Evolutionary conservation across 2,888 invertebrate genomes (phyloP).

Genomic region (Neoaliturus tenellus): DNA sequence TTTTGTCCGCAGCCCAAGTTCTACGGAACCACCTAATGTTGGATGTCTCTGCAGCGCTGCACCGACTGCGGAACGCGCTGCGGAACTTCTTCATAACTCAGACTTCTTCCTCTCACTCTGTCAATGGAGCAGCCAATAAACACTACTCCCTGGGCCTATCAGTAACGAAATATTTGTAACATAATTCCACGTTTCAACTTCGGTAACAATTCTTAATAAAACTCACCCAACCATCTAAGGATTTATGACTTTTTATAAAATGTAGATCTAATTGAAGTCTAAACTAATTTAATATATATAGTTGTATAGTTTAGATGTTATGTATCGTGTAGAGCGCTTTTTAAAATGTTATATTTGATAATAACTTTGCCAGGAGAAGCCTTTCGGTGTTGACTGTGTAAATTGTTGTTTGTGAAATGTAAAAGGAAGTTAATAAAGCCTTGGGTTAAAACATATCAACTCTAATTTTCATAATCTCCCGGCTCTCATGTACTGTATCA

Average conservation of each 20-base stretch:
- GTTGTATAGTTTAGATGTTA: not conserved
- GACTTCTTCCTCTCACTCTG: not conserved
- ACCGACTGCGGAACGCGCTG: conserved; percentile 12
- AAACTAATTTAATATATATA: not conserved
- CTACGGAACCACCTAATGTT: conserved; percentile 60
- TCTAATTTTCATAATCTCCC: not conserved
- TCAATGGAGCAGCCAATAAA: not conserved
- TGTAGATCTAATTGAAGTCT: not conserved
- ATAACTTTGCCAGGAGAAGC: conserved; percentile 32
- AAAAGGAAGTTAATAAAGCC: not conserved
- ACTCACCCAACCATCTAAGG: not conserved
- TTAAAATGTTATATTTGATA: not conserved
- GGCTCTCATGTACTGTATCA: not conserved
- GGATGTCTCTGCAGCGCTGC: not conserved
- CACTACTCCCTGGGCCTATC: not conserved
- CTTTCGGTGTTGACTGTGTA: conserved; percentile 17
- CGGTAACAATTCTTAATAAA: not conserved
- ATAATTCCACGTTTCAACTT: not conserved
- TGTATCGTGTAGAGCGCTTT: not conserved
- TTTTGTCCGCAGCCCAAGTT: conserved; percentile 62
- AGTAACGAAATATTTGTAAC: not conserved
- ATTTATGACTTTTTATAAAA: not conserved
- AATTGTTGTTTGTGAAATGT: not conserved
- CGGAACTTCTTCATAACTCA: not conserved
- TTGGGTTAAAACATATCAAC: conserved; percentile 30